A percentile compares a stretch with the other conserved stretches of the same genome.
phyloP scores from a whole-genome alignment of 2,113 vertebrate species.

The Nesogale talazaci region DNA sequence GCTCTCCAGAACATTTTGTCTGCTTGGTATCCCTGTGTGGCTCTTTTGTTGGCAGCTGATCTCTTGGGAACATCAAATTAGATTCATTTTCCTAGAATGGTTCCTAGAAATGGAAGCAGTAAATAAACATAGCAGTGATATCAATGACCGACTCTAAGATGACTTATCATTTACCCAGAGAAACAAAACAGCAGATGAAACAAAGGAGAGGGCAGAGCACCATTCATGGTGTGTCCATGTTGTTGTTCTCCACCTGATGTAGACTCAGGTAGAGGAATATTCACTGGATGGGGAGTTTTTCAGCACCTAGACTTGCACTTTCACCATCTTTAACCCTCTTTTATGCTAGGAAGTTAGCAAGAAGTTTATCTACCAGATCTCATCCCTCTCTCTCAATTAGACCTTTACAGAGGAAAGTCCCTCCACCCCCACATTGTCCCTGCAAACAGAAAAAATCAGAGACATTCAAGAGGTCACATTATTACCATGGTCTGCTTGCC shows the following conservation, averaged over 20 bases:
- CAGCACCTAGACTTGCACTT: not conserved
- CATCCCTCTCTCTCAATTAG: not conserved
- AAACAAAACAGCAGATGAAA: not conserved
- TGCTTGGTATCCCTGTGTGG: fast-evolving
- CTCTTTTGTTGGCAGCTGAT: not conserved
- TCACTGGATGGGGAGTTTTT: not conserved
- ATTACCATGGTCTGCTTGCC: no score
- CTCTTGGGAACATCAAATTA: not conserved
- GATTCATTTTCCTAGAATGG: fast-evolving
- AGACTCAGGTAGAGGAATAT: fast-evolving
- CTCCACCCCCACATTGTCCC: not conserved
- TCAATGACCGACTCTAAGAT: not conserved
- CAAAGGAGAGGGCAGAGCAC: no score
- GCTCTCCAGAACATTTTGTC: not conserved
- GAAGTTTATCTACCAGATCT: not conserved
- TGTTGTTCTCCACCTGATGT: not conserved
- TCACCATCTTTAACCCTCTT: fast-evolving
- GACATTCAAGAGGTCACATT: no score
- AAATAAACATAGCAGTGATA: not conserved
- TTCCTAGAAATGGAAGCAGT: no score
- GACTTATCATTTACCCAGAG: not conserved
- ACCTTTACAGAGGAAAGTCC: not conserved
- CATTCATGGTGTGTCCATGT: fast-evolving
- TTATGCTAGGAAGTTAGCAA: not conserved
- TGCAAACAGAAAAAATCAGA: not conserved